phyloP scores from a whole-genome alignment of 2,888 invertebrate species.

The Papilio demoleus region DNA sequence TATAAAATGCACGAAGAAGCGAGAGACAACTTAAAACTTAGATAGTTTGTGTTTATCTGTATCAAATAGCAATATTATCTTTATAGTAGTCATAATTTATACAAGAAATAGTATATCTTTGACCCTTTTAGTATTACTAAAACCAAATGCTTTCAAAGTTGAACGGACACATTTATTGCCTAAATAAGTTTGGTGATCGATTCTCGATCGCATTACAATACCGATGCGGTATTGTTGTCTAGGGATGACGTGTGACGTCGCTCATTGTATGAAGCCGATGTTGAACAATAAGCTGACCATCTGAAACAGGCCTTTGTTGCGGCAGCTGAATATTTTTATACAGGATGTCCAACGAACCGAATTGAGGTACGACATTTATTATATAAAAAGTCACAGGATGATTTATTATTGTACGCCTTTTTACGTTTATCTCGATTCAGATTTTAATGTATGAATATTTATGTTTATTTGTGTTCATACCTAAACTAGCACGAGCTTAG shows the following conservation, averaged over 20 bases:
- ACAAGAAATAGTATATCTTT: not conserved
- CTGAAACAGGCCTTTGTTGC: constrained; percentile 68
- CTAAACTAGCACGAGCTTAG: too few relatives aligned
- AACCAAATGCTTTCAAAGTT: constrained; percentile 46
- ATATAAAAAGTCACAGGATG: constrained; percentile 40
- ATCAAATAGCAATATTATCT: too few relatives aligned
- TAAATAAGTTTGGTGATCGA: constrained; percentile 59
- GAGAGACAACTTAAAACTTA: too few relatives aligned
- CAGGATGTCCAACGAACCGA: constrained; percentile 64
- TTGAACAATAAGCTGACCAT: constrained; percentile 80
- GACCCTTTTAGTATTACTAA: constrained; percentile 43
- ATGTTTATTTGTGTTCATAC: not conserved
- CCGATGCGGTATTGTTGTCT: constrained; percentile 65
- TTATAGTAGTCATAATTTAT: too few relatives aligned
- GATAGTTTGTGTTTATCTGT: too few relatives aligned
- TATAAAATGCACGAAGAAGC: too few relatives aligned
- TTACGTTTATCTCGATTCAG: not conserved
- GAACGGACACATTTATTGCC: constrained; percentile 59
- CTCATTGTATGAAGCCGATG: constrained; percentile 66
- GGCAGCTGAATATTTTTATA: constrained; percentile 77
- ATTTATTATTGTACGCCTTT: constrained; percentile 11
- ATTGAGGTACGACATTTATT: constrained; percentile 56
- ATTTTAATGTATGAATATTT: not conserved
- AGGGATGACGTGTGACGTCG: constrained; percentile 72
- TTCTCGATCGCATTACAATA: constrained; percentile 68